These are phyloP conservation scores for Ellobium chinense DNA, from an alignment of 2,888 invertebrate genomes.

Conservation along the genomic window DNA sequence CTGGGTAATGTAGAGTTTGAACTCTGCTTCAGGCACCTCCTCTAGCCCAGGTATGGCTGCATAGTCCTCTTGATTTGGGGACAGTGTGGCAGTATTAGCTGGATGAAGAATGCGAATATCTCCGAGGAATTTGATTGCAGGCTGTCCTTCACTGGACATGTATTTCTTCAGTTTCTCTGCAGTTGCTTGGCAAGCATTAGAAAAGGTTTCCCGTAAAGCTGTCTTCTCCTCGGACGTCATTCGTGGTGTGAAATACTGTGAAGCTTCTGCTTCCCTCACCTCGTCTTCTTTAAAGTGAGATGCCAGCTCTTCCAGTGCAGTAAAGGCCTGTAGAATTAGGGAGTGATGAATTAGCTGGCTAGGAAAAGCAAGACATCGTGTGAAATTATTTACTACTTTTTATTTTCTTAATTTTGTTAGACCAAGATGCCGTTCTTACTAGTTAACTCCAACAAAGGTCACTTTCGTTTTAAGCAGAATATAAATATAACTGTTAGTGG, in stretches of 20 bases:
- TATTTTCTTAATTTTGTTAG: too few relatives aligned
- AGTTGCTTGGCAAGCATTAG: background rate
- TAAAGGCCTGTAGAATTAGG: too few relatives aligned
- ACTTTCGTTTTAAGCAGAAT: too few relatives aligned
- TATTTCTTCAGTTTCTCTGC: background rate
- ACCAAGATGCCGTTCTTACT: too few relatives aligned
- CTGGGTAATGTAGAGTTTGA: background rate
- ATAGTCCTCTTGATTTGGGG: background rate
- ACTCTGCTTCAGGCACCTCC: background rate
- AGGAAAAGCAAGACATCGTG: too few relatives aligned
- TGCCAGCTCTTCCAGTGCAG: too few relatives aligned
- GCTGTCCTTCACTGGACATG: background rate
- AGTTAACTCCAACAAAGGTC: too few relatives aligned
- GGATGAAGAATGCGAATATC: background rate
- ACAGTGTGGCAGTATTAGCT: background rate
- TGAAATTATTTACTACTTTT: too few relatives aligned
- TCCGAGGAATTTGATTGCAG: background rate
- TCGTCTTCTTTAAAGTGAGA: too few relatives aligned
- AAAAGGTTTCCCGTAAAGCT: background rate
- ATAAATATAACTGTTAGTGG: too few relatives aligned
- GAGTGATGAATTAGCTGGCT: too few relatives aligned
- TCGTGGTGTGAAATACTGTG: background rate
- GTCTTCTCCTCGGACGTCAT: background rate
- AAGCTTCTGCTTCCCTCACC: background rate
- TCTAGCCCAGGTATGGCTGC: background rate